Evolutionary conservation across 2,888 invertebrate species (phyloP), one percentile per base, ranked within the genome.

Genomic region (Tiliacea citrago): DNA sequence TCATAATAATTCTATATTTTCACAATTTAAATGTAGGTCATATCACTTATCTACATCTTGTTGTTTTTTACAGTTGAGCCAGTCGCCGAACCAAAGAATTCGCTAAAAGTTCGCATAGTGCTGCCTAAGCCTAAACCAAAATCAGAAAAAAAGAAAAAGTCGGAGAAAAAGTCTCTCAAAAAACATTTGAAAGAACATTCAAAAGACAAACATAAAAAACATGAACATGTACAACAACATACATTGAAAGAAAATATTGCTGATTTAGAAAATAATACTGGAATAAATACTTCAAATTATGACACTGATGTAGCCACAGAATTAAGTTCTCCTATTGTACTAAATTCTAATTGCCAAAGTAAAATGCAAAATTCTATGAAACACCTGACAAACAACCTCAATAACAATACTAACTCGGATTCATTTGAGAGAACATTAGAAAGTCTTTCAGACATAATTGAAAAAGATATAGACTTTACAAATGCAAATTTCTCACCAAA

Each of bases 101-200:
- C 78, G 4, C 61, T 76, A 9, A 76, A 78, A 35, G 29, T 78
- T 55, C 49, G 78, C 39, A 76, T 62, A 18, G 51, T 77, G 5
- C 0, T 61, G 10, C 68, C 51, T 8, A 77, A 61, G 29, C 29
- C 18, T 18, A 29, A 57, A 10, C 18, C 10, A 10, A 55, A 57
- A 57, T 8, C 51, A 39, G 71, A 63, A 12, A 63, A 63, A 45
- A 79, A 45, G 18, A 51, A 53, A 51, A 77, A 47, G 5, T 51
- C 47, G 8, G 24, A 42, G 18, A 73, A 24, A 16, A 73, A 58
- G n/a, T n/a, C 18, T 13, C 24, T 47, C 24, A 61, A 53, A 47
- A 68, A 53, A 18, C 18, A 45, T 21, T 51, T 51, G n/a, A 65
- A 65, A 67, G 60, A 24, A 60, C 49, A 70, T 24, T 2, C 13